These are phyloP conservation scores for Tyria jacobaeae DNA, from an alignment of 2,888 invertebrate genomes.

Conservation along the genomic window DNA sequence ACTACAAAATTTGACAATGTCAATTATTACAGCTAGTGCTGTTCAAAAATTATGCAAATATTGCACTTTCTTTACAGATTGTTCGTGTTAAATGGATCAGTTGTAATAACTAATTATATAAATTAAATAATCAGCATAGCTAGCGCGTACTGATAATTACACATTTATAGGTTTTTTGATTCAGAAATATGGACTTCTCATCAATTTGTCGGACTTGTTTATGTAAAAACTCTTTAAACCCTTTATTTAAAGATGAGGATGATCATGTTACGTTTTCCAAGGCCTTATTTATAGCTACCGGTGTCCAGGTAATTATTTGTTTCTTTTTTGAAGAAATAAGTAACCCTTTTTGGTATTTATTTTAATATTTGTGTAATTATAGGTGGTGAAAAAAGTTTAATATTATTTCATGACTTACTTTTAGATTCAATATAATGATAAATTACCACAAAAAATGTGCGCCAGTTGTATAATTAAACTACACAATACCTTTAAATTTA, in stretches of 20 bases:
- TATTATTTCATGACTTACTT: neutral
- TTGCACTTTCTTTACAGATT: neutral
- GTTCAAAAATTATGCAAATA: neutral
- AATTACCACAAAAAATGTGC: slow-evolving; percentile 65
- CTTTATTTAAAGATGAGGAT: slow-evolving; percentile 50
- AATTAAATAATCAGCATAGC: neutral
- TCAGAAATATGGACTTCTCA: slow-evolving; percentile 52
- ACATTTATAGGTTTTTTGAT: neutral
- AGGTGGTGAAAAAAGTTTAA: neutral
- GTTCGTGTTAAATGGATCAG: neutral
- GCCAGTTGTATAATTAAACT: slow-evolving; percentile 44
- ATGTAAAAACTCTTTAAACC: slow-evolving; percentile 40
- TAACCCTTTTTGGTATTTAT: too few relatives aligned
- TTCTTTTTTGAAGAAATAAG: too few relatives aligned
- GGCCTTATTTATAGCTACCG: slow-evolving; percentile 50
- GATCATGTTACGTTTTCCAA: slow-evolving; percentile 40
- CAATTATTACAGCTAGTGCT: neutral
- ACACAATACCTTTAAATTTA: slow-evolving; percentile 55
- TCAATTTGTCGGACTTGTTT: slow-evolving; percentile 61
- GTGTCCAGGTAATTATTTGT: slow-evolving; percentile 53
- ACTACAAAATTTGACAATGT: neutral
- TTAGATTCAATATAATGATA: slow-evolving; percentile 57
- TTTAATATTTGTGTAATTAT: too few relatives aligned
- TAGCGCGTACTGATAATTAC: neutral
- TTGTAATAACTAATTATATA: neutral